These are phyloP conservation scores for Brachyalestes nurse DNA, from an alignment of 2,797 vertebrate genomes.

Conservation along the genomic window DNA sequence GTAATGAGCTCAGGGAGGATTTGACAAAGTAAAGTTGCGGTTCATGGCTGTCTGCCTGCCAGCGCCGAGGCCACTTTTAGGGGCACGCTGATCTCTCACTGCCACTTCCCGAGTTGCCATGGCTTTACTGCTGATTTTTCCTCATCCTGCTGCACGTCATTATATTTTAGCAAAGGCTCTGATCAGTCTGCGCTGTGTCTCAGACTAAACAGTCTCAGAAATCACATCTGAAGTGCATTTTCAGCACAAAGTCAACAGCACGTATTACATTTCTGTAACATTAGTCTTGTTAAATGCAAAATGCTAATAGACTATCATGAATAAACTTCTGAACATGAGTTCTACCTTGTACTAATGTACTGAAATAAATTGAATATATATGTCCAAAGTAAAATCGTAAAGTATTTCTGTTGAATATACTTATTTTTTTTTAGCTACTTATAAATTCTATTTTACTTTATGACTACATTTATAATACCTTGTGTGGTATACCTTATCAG, in stretches of 20 bases:
- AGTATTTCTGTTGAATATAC: too few species aligned
- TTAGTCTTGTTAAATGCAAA: too few species aligned
- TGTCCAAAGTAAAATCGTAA: too few species aligned
- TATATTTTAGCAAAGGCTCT: slow-evolving; percentile 6
- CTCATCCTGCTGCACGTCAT: slow-evolving; percentile 16
- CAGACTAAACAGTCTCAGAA: too few species aligned
- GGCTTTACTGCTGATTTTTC: slow-evolving; percentile 45
- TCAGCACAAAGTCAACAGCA: not conserved
- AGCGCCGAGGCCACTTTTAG: slow-evolving; percentile 65
- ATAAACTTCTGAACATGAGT: not conserved
- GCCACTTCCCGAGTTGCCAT: slow-evolving; percentile 64
- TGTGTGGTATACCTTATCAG: too few species aligned
- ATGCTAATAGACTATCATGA: not conserved
- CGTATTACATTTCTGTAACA: too few species aligned
- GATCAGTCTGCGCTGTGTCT: not conserved
- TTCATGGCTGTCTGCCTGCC: slow-evolving; percentile 66
- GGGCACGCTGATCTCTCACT: slow-evolving; percentile 69
- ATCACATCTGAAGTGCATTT: not conserved
- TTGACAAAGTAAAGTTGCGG: slow-evolving; percentile 71
- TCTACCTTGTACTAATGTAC: too few species aligned
- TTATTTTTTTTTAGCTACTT: too few species aligned
- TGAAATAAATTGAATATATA: too few species aligned
- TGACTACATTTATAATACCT: too few species aligned
- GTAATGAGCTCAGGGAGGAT: slow-evolving; percentile 74
- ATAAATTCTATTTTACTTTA: too few species aligned